These are phyloP conservation scores for Saccostrea echinata DNA, from an alignment of 1,140 invertebrate species.

Conservation along the genomic window DNA sequence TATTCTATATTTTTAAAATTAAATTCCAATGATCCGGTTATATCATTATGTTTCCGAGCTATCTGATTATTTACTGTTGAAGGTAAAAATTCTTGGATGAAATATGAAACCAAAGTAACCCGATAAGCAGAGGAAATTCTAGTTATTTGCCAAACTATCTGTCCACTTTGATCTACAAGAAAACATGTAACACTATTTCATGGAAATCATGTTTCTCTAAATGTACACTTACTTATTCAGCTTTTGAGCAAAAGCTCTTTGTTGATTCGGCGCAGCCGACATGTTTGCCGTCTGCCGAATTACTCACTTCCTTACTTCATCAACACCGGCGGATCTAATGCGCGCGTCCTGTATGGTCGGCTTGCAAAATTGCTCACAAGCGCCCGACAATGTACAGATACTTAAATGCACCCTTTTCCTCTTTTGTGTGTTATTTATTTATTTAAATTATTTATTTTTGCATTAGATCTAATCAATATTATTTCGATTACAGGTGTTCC, in stretches of 20 bases:
- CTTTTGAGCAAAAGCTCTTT: conserved; percentile 90
- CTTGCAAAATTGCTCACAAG: no score
- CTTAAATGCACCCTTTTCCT: no score
- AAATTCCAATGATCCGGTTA: no score
- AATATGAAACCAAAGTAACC: not conserved
- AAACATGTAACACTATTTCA: not conserved
- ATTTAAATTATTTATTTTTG: no score
- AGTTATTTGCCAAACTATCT: not conserved
- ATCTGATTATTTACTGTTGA: no score
- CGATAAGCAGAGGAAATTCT: not conserved
- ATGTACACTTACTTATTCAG: conserved; percentile 85
- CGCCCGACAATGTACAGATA: no score
- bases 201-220: not conserved
- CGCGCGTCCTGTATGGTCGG: not conserved
- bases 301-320: conserved; percentile 28
- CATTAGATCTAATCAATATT: no score
- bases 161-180: not conserved
- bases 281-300: conserved; percentile 13
- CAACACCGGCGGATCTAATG: not conserved
- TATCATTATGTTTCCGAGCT: no score
- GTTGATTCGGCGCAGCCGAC: conserved; percentile 71
- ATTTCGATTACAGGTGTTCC: no score
- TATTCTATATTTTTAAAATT: no score
- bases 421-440: no score
- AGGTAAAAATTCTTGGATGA: conserved; percentile 26